phyloP scores from a whole-genome alignment of 2,797 vertebrate species.

The Manis javanica region DNA sequence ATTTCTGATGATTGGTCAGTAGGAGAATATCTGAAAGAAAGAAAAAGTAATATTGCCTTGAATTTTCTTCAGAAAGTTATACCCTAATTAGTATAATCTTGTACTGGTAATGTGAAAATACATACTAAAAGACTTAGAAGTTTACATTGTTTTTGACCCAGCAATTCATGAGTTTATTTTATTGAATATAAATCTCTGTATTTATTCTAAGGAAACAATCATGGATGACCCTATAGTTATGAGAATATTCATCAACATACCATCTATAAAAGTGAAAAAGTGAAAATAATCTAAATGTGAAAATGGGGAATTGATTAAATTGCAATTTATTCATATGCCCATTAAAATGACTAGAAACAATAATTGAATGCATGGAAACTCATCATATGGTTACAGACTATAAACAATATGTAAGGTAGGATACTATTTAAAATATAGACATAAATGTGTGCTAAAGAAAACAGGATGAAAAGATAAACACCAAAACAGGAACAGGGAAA shows the following conservation, averaged over 20 bases:
- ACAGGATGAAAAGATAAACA: not conserved
- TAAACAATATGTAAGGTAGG: not conserved
- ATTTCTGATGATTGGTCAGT: slow-evolving; percentile 35
- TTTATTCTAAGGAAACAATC: not conserved
- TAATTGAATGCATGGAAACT: not conserved
- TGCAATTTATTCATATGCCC: not conserved
- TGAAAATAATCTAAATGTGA: not conserved
- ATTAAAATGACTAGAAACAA: slow-evolving; percentile 33
- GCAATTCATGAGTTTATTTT: slow-evolving; percentile 2
- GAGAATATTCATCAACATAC: not conserved
- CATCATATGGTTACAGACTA: not conserved
- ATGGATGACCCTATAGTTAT: not conserved
- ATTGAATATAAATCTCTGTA: not conserved
- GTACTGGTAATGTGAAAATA: not conserved
- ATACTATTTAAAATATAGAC: not conserved
- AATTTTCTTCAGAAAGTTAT: slow-evolving; percentile 28
- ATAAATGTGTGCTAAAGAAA: not conserved
- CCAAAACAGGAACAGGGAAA: not conserved
- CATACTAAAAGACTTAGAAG: not conserved
- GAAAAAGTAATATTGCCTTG: not conserved
- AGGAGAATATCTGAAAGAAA: not conserved
- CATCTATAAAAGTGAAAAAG: not conserved
- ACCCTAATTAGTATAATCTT: not conserved
- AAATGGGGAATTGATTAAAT: not conserved
- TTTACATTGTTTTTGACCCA: not conserved